phyloP scores from a whole-genome alignment of 2,888 invertebrate genomes.

The Campoplex capitator region DNA sequence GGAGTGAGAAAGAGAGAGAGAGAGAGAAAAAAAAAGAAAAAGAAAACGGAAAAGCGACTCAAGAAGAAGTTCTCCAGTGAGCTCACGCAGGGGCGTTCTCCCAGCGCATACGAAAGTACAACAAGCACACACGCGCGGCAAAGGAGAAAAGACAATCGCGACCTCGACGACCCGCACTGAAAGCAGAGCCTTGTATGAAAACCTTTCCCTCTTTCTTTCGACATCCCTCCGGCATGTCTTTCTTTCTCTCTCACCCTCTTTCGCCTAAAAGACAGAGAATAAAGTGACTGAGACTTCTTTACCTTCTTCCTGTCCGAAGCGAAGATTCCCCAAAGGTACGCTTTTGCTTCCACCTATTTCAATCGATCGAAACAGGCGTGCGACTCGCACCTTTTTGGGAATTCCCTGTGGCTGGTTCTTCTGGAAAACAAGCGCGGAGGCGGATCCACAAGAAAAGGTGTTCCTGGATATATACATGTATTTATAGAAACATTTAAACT shows the following conservation, averaged over 20 bases:
- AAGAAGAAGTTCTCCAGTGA: slow-evolving; percentile 23
- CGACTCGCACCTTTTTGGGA: slow-evolving; percentile 73
- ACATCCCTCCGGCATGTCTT: slow-evolving; percentile 55
- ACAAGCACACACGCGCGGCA: slow-evolving; percentile 1
- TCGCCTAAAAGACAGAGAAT: neutral
- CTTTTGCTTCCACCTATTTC: slow-evolving; percentile 54
- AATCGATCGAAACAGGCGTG: slow-evolving; percentile 65
- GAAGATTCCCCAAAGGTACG: slow-evolving; percentile 28
- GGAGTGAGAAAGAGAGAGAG: neutral
- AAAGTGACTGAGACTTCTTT: slow-evolving; percentile 33
- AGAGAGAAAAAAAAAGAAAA: slow-evolving; percentile 46
- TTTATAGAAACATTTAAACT: slow-evolving; percentile 26
- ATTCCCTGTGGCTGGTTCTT: slow-evolving; percentile 49
- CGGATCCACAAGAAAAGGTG: slow-evolving; percentile 37
- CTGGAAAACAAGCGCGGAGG: slow-evolving; percentile 53
- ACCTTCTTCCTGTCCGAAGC: slow-evolving; percentile 12
- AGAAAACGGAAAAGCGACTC: neutral
- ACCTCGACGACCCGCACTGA: slow-evolving; percentile 80
- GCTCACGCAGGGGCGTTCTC: slow-evolving; percentile 39
- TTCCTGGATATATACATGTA: slow-evolving; percentile 16
- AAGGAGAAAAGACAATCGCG: slow-evolving; percentile 75
- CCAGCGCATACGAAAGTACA: slow-evolving; percentile 19
- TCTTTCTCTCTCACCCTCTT: slow-evolving; percentile 25
- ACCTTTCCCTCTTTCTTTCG: slow-evolving; percentile 60
- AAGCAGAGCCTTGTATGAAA: slow-evolving; percentile 82